Base-by-base conservation (phyloP, 2,113 vertebrate species). In the Solenodon paradoxus region DNA sequence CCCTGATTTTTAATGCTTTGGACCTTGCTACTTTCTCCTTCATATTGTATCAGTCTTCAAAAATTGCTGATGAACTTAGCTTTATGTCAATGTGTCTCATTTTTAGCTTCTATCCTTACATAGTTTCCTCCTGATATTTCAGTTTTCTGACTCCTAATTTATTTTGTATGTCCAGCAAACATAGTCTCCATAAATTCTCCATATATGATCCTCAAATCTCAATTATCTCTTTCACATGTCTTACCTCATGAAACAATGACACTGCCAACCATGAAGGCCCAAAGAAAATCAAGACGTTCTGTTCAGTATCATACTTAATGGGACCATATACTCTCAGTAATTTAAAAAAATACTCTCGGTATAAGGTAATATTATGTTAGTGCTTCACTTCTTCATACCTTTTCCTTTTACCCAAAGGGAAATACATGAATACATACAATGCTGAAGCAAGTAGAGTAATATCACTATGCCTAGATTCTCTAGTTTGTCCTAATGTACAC, bases 401-500 rank as follows among this genome's bases (percentile, higher is more conserved):
- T 82, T 78, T 15, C 32, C 13, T 64, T 51, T 45, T 5, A 64
- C 11, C 22, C 59, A 75, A 20, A 61, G 51, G 77, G 78, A 83
- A 32, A 79, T 93, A 38, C 5, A 71, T 9, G 74, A 66, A 91
- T 79, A 1, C 64, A 61, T 57, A 26, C 17, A 40, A 85, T 15
- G 4, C 7, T 51, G 49, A 78, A 35, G 55, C 69, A 69, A 96
- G 81, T 40, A 92, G 63, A n/a, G 88, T 95, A 86, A 95, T 88
- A 71, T 69, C 55, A 93, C 42, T 32, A 74, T 75, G n/a, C 77
- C 69, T 68, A 93, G 83, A 78, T 93, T 95, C 77, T 96, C 89
- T 79, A 92, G 12, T 94, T 84, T 96, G 94, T 85, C 84, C 49
- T 84, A 97, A 95, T 81, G 80, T 91, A 91, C 30, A 82, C 5